These are phyloP conservation scores for Poecile montanus DNA, from an alignment of 2,797 vertebrate genomes.

Conservation along the genomic window DNA sequence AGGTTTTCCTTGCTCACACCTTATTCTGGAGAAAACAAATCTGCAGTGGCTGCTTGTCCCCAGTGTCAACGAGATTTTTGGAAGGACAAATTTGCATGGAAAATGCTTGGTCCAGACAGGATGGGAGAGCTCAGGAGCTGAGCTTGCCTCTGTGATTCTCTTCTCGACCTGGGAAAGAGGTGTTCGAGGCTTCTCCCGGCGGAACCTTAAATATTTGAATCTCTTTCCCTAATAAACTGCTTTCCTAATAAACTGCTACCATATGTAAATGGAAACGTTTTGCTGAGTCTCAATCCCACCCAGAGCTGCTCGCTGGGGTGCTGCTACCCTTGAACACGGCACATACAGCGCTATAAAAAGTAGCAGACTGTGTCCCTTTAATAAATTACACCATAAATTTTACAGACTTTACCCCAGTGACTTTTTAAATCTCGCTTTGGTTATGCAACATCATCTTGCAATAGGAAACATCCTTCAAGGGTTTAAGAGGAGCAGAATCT, in stretches of 20 bases:
- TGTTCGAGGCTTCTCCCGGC: neutral
- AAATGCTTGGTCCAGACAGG: neutral
- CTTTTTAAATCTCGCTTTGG: conserved; percentile 20
- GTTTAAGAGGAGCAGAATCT: conserved; percentile 34
- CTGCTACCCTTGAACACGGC: neutral
- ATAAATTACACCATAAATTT: conserved; percentile 60
- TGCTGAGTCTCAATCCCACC: neutral
- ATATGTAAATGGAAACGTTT: conserved; percentile 21
- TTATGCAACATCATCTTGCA: conserved; percentile 50
- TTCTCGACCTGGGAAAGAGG: neutral
- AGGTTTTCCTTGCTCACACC: neutral
- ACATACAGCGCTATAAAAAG: neutral
- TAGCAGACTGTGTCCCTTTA: conserved; percentile 56
- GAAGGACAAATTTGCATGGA: neutral
- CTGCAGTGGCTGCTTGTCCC: neutral
- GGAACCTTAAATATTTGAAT: conserved; percentile 31
- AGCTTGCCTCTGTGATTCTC: neutral
- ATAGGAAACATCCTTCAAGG: conserved; percentile 50
- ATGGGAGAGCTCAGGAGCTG: neutral
- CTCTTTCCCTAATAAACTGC: conserved; percentile 44
- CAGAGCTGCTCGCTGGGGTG: neutral
- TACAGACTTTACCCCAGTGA: conserved; percentile 39
- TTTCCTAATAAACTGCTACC: conserved; percentile 57
- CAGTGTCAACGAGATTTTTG: fast-evolving
- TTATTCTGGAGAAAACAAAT: neutral